Conservation (phyloP, 2,113 vertebrate genomes). For the Phyllostomus hastatus region DNA sequence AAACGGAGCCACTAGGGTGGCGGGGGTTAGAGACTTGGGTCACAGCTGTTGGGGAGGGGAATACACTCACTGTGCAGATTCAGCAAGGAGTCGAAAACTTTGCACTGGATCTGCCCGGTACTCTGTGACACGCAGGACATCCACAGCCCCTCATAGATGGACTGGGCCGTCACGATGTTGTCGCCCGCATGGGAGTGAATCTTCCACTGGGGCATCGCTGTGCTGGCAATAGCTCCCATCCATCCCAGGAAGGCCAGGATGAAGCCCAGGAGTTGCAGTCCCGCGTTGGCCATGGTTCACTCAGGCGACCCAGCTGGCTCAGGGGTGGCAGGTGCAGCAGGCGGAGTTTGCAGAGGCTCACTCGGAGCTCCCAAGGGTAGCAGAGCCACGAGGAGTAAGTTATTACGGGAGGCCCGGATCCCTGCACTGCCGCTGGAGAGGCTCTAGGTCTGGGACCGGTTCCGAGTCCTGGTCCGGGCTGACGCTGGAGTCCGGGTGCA, state of each 20-base stretch:
- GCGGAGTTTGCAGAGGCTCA: neutral
- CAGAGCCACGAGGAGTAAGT: neutral
- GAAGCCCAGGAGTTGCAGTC: constrained; percentile 89
- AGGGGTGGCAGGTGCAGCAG: neutral
- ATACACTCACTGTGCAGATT: constrained; percentile 87
- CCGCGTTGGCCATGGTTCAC: constrained; percentile 87
- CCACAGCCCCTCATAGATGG: constrained; percentile 91
- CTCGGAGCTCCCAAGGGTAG: neutral
- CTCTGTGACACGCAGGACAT: constrained; percentile 91
- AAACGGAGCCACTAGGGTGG: neutral
- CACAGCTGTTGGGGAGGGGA: rapidly evolving
- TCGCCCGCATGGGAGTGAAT: constrained; percentile 85
- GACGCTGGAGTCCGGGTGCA: neutral
- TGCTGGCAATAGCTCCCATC: constrained; percentile 83
- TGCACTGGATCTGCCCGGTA: constrained; percentile 87
- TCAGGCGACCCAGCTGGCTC: neutral
- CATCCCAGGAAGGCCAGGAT: constrained; percentile 86
- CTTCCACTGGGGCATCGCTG: constrained; percentile 92
- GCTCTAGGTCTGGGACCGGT: neutral
- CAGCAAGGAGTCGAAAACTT: constrained; percentile 84
- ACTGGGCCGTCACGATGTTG: constrained; percentile 92
- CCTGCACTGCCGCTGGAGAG: neutral
- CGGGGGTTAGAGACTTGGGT: rapidly evolving
- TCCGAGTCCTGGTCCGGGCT: neutral
- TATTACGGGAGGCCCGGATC: rapidly evolving